Evolutionary conservation across 2,797 vertebrate genomes (phyloP).

Genomic region (Myotis pilosus): DNA sequence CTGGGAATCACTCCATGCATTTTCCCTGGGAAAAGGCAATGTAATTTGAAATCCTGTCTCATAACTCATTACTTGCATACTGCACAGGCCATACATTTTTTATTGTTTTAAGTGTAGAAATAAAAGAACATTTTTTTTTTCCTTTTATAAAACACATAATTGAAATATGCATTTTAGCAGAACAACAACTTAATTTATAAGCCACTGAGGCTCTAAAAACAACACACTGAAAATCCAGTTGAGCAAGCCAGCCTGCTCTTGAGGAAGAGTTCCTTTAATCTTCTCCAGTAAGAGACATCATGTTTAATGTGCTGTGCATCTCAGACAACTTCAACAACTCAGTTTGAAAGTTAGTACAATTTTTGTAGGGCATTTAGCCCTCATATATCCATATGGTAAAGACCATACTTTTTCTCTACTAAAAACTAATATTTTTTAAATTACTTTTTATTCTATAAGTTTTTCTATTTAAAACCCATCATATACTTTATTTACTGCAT

Average conservation of each 20-base stretch:
- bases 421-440: background rate
- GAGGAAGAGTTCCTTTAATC: background rate
- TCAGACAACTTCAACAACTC: background rate
- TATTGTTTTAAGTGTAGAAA: constrained; percentile 7
- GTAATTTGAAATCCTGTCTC: constrained; percentile 42
- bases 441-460: background rate
- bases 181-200: constrained; percentile 32
- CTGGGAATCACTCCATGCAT: constrained; percentile 44
- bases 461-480: background rate
- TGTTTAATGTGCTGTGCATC: background rate
- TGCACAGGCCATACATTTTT: background rate
- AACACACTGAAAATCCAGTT: background rate
- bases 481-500: background rate
- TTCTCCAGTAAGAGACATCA: background rate
- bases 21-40: constrained; percentile 23
- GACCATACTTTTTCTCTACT: background rate
- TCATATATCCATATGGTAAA: background rate
- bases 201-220: background rate
- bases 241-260: background rate
- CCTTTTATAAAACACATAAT: background rate
- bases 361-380: background rate
- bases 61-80: background rate
- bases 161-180: constrained; percentile 24
- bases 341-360: background rate
- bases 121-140: background rate